Base-by-base conservation (phyloP, 2,113 vertebrate genomes). In the Paradisaea rubra region DNA sequence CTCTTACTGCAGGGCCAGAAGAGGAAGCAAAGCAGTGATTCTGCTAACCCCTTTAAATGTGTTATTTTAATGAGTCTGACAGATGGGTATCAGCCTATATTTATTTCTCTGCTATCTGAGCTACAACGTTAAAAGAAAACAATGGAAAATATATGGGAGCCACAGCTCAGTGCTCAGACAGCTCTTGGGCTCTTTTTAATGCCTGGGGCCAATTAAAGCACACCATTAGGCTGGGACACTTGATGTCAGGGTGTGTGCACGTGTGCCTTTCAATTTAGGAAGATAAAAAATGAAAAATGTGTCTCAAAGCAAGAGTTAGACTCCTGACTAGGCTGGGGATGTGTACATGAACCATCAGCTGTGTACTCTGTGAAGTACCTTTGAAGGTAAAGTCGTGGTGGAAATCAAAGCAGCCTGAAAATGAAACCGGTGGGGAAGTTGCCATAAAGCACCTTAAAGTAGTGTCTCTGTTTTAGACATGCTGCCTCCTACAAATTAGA, bases 391-490 rank as follows among this genome's bases (percentile, higher is more conserved):
- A 89, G 53, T 87, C 73, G 6, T 42, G 45, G 81, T 89, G 65
- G 50, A 91, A 97, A 95, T 95, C 89, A 97, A 92, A 93, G 86
- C 44, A 57, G 60, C 70, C 49, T 79, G 70, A 87, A 91, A 92
- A 93, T 60, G 72, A 74, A 81, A 33, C 28, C 1, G 1, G 37
- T 53, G 45, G 25, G 44, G 65, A 93, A 59, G 61, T 79, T 96
- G 73, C 93, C n/a, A 10, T 80, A 33, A 78, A 79, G 74, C 42
- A 57, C n/a, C 61, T 93, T 71, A 35, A 92, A 93, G 77, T 7
- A 71, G 39, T 53, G 65, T 52, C 65, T 95, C 69, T 71, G 35
- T 53, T 87, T 80, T 53, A 86, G 86, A 88, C 53, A 22, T 45
- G 33, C 37, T 86, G 72, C 52, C 57, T 94, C 61, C 53, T 56